Conservation (phyloP, 1,140 invertebrate species). For the Drosophila pectinifera region DNA sequence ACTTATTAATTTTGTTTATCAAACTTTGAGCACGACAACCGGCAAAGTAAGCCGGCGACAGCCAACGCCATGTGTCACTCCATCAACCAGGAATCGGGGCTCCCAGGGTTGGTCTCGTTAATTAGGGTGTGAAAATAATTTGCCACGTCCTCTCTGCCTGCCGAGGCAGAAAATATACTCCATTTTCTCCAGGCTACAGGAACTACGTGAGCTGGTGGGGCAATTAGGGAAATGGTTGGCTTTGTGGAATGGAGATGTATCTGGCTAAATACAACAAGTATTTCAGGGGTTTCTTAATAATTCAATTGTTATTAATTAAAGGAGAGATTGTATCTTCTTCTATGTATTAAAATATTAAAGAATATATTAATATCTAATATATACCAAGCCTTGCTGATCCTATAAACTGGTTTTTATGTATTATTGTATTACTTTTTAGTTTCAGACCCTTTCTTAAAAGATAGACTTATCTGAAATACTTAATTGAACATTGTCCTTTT, state of each 20-base stretch:
- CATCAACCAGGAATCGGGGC: constrained; percentile 32
- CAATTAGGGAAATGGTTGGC: constrained; percentile 26
- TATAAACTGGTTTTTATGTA: too few species aligned
- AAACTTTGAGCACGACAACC: constrained; percentile 39
- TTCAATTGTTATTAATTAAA: constrained; percentile 1
- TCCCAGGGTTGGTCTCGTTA: constrained; percentile 23
- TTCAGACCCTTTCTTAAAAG: neutral
- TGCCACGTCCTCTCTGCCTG: constrained; percentile 46
- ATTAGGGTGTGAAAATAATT: constrained; percentile 66
- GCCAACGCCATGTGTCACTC: constrained; percentile 48
- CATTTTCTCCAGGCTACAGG: too few species aligned
- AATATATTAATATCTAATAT: too few species aligned
- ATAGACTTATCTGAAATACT: too few species aligned
- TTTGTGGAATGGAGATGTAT: constrained; percentile 5
- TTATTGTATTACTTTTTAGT: neutral
- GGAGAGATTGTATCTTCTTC: neutral
- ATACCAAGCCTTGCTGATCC: too few species aligned
- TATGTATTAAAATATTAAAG: too few species aligned
- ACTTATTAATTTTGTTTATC: constrained; percentile 58
- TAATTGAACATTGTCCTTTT: too few species aligned
- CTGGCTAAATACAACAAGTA: neutral
- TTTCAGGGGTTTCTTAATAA: neutral
- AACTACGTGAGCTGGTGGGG: constrained; percentile 46
- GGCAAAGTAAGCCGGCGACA: constrained; percentile 40
- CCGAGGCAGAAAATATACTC: constrained; percentile 35